Base-by-base conservation (phyloP, 2,113 vertebrate genomes). In the Cebus imitator region DNA sequence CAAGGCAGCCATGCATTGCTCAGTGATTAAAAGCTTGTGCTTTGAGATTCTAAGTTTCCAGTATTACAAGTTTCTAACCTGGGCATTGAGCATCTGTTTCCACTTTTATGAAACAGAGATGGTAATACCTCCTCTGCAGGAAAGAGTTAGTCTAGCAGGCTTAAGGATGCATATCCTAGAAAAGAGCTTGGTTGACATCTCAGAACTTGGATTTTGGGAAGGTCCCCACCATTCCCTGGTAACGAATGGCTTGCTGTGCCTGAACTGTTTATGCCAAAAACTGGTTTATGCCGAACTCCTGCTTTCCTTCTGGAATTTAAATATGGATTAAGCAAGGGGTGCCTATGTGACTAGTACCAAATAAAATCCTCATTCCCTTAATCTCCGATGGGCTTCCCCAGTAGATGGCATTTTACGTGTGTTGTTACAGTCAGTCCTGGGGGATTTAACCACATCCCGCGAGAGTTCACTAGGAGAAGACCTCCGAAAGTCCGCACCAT, bases 301-400 rank as follows among this genome's bases (percentile, higher is more conserved):
- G 52, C 16, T 76, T 97, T 97, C 45, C 66, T 85, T 89, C 45
- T 82, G 45, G 50, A 87, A 45, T 32, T 85, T 70, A 80, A 58
- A 20, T 70, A 84, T 1, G 5, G 30, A 32, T 8, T 5, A 43
- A 6, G 35, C 48, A 78, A 35, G 85, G 37, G 40, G 23, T 81
- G 18, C 11, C 9, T 43, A 8, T 21, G 2, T 78, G 57, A 81
- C 12, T 25, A 21, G 30, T 12, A 48, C 21, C 1, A 1, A 43
- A 8, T 78, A 48, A 66, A 70, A 68, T 73, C 11, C 81, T 76
- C 55, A 73, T 57, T 45, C 30, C 37, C 20, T 37, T 35, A 55
- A 70, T 79, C 64, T 79, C 21, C 23, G 4, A 35, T 13, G 66
- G 55, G 9, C 32, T 94, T 86, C 45, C 23, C 8, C 48, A 35